Base-by-base conservation (phyloP, 2,797 vertebrate species). In the Aphelocoma californica region DNA sequence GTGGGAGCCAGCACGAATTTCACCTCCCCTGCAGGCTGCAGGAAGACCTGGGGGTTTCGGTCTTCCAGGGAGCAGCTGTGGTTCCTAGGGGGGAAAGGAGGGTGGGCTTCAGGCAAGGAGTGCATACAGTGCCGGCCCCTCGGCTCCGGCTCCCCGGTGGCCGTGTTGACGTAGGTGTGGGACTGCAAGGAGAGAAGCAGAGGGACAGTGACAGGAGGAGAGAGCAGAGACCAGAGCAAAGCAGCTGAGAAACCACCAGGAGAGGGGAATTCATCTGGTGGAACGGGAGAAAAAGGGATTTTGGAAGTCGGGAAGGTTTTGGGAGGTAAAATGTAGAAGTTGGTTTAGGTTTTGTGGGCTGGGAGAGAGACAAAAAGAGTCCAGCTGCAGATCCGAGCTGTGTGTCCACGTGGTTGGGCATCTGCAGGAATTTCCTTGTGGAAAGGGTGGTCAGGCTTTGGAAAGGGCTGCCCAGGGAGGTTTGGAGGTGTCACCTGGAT, bases 121-220 rank as follows among this genome's bases (percentile, higher is more conserved):
- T 99, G 99, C 91, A 99, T 98, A 97, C 99, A 99, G 94, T 99
- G 99, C 64, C 98, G 98, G 96, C 98, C 98, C 73, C 98, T 98
- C 97, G 98, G 98, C 88, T 99, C 99, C 73, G 98, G 99, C 84
- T 99, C 99, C 66, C 98, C 98, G 54, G 97, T 98, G 62, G 99
- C 98, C 44, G 99, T 99, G 97, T 99, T 99, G 92, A 99, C 99
- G 71, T 99, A 99, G 62, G 99, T 99, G 98, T 99, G 99, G 88
- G 99, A 99, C 99, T 99, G 97, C 53, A 95, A 92, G 91, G 81
- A 95, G 85, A 96, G 92, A 95, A 93, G 95, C 65, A 94, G 86
- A 95, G 87, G 77, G 92, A 95, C 72, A 93, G 93, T 91, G 90
- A 89, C 58, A 88, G 88, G 61, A 88, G 93, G 69, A 88, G 80